Conservation (phyloP, 1,140 invertebrate genomes). For the Temnothorax nylanderi region DNA sequence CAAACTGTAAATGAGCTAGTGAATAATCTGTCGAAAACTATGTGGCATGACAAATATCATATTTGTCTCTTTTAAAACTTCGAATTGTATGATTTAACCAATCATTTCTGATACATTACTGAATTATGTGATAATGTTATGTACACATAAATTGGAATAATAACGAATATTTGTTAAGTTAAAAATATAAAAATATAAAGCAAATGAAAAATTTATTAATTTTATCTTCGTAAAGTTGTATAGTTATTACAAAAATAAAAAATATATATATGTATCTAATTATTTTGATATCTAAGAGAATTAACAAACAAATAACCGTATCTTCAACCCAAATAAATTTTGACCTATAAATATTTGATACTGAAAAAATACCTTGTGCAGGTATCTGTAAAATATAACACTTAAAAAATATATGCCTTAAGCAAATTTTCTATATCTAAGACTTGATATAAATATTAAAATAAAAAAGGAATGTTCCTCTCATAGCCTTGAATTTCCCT, state of each 20-base stretch:
- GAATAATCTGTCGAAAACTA: too few relatives aligned
- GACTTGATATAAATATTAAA: conserved; percentile 2
- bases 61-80: too few relatives aligned
- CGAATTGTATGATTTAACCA: too few relatives aligned
- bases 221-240: not conserved
- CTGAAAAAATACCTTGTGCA: not conserved
- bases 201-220: not conserved
- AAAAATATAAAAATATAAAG: not conserved
- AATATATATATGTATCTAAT: not conserved
- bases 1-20: too few relatives aligned
- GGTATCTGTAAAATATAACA: not conserved
- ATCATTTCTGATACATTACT: too few relatives aligned
- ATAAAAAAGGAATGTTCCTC: conserved; percentile 14
- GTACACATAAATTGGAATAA: too few relatives aligned
- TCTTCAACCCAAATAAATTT: not conserved
- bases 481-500: conserved; percentile 11
- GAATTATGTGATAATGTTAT: too few relatives aligned
- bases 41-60: too few relatives aligned
- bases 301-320: not conserved
- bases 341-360: not conserved
- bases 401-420: not conserved
- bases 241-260: conserved; percentile 11
- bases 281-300: not conserved
- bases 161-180: too few relatives aligned
- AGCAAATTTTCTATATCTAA: not conserved